These are phyloP conservation scores for Augochlora pura DNA, from an alignment of 1,140 invertebrate genomes.

Conservation along the genomic window DNA sequence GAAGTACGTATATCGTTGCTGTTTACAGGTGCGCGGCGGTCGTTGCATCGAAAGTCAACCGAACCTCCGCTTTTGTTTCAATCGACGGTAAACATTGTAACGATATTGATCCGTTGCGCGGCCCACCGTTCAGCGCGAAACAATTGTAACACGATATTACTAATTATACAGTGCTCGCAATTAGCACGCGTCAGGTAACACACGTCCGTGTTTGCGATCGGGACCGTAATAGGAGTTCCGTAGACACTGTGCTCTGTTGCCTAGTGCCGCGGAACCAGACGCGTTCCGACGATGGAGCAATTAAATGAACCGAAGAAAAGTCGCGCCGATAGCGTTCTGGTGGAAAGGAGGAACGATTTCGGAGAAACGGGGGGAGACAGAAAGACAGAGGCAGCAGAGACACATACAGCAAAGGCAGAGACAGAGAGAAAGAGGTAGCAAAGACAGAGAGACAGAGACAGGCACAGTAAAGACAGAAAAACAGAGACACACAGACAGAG, in stretches of 20 bases:
- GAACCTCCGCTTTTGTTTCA: not conserved
- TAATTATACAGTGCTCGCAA: constrained; percentile 16
- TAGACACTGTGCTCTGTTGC: not conserved
- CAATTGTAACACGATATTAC: constrained; percentile 37
- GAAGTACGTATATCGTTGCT: too few species aligned
- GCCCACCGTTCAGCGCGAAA: not conserved
- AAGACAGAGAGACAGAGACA: too few species aligned
- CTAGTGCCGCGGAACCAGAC: not conserved
- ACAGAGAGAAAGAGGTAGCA: too few species aligned
- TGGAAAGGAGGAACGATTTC: too few species aligned
- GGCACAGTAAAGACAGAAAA: too few species aligned
- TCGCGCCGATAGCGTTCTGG: too few species aligned
- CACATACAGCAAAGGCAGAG: too few species aligned
- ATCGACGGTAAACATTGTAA: not conserved
- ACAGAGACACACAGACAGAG: too few species aligned
- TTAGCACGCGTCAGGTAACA: constrained; percentile 26
- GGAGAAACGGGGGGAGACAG: too few species aligned
- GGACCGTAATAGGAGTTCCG: not conserved
- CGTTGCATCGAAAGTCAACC: not conserved
- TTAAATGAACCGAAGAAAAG: not conserved
- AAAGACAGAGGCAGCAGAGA: too few species aligned
- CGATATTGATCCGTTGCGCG: not conserved
- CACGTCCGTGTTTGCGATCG: not conserved
- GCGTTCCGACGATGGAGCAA: not conserved
- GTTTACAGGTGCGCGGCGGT: too few species aligned